Evolutionary conservation across 2,797 vertebrate species (phyloP).

Genomic region (Mormyrus hasselquistii): DNA sequence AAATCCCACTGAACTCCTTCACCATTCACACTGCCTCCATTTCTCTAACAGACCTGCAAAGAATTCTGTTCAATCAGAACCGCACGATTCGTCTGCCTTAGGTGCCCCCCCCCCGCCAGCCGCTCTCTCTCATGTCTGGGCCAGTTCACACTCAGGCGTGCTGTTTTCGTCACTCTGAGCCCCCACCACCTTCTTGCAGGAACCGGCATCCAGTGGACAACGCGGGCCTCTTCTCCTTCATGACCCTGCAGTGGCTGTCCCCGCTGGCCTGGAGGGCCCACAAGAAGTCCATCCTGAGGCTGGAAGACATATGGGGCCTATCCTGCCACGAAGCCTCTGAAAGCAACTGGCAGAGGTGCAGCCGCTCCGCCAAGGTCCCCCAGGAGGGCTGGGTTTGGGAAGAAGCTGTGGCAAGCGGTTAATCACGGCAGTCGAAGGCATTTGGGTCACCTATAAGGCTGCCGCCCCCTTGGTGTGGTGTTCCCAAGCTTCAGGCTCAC

Average conservation of each 20-base stretch:
- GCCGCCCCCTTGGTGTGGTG: not conserved
- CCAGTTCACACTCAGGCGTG: conserved; percentile 42
- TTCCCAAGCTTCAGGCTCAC: not conserved
- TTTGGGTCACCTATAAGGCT: not conserved
- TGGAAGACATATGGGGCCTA: conserved; percentile 69
- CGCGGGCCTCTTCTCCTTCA: conserved; percentile 73
- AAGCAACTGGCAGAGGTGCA: conserved; percentile 69
- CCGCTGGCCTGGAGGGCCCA: conserved; percentile 66
- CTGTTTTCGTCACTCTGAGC: not conserved
- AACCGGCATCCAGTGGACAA: conserved; percentile 77
- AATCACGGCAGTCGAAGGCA: not conserved
- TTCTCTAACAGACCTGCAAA: conserved; percentile 59
- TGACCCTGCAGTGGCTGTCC: conserved; percentile 74
- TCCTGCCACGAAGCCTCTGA: conserved; percentile 70
- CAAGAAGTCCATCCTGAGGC: conserved; percentile 55
- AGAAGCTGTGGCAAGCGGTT: not conserved
- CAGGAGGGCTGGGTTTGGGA: not conserved
- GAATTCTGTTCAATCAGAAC: conserved; percentile 59
- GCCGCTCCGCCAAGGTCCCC: not conserved
- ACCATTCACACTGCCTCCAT: conserved; percentile 44
- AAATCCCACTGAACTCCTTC: conserved; percentile 40
- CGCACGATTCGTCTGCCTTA: conserved; percentile 45
- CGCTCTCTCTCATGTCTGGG: conserved; percentile 27
- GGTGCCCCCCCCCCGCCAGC: conserved; percentile 33
- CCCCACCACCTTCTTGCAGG: conserved; percentile 41